Percentiles rank a stretch among this genome's conserved stretches.
phyloP scores from a whole-genome alignment of 2,888 invertebrate genomes.

The Orthosia incerta region DNA sequence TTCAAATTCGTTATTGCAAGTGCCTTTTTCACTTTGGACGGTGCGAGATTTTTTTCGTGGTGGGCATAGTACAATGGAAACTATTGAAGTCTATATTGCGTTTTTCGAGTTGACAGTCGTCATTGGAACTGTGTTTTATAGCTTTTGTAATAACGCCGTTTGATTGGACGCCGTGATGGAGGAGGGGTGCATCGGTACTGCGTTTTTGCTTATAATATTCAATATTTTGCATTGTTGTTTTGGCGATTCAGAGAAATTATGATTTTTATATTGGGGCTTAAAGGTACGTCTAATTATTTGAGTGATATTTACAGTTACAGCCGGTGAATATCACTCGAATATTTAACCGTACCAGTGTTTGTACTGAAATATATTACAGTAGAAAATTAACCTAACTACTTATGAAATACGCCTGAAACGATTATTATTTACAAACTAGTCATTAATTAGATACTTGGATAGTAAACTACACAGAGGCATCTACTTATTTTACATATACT shows the following conservation, averaged over 20 bases:
- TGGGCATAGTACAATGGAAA: conserved; percentile 73
- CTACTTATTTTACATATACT: conserved; percentile 1
- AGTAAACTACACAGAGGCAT: neutral
- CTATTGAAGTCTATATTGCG: conserved; percentile 80
- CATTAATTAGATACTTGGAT: neutral
- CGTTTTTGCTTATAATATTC: neutral
- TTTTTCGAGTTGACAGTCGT: conserved; percentile 81
- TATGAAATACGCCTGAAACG: too few species aligned
- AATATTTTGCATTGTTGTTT: neutral
- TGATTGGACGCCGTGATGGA: conserved; percentile 41
- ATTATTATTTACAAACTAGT: too few species aligned
- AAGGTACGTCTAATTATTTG: neutral
- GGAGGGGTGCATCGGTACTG: neutral
- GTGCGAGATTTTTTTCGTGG: conserved; percentile 81
- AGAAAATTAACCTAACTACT: too few species aligned
- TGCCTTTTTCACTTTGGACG: conserved; percentile 80
- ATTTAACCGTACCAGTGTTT: too few species aligned
- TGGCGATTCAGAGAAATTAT: neutral
- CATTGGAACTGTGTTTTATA: conserved; percentile 77
- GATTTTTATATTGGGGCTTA: too few species aligned
- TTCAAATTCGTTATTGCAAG: conserved; percentile 87
- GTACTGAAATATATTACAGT: too few species aligned
- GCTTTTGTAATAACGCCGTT: conserved; percentile 77
- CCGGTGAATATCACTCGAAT: too few species aligned
- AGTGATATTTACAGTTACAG: neutral